Evolutionary conservation across 1,140 invertebrate species (phyloP), one percentile per base, ranked within the genome.

Genomic region (Saxidomus purpurata): DNA sequence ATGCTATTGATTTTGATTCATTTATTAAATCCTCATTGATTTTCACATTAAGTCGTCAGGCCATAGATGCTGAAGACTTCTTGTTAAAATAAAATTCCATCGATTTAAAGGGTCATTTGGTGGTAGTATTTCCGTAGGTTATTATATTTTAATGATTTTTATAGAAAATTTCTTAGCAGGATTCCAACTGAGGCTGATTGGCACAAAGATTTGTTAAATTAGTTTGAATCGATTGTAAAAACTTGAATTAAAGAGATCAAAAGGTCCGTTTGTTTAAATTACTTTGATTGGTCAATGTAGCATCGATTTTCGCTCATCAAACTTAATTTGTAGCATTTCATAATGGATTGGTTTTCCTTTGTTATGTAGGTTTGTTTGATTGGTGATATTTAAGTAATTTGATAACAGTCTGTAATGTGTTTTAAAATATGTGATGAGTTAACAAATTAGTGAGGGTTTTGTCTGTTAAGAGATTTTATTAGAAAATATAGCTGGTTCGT

Each of bases 21-120:
- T 88, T 88, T 88, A 88, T 88, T 88, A 88, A 88, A 88, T 88
- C 86, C 55, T 11, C 28, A 88, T 88, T 88, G 86, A 88, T 88
- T 88, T 88, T 88, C 76, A 81, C 74, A 88, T 88, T 88, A 88
- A 49, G 76, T 61, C 40, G 52, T 34, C 71, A 28, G 28, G 67
- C 36, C 43, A 69, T 49, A 40, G 85, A 87, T 77, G 85, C 85
- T 43, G 74, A 59, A 19, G 59, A 63, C 19, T 28, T 79, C 49
- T 79, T 87, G 71, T 52, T 76, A 43, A 87, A 87, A 87, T 87
- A 88, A 88, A 88, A 79, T 81, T 88, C 76, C 31, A 88, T 88
- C 19, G 76, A 88, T 81, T 88, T 31, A 13, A 69, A 71, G 40
- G 76, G 86, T 88, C 86, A 88, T 88, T 88, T 80, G 15, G 43